These are phyloP conservation scores for Bradynema listronoti DNA, from an alignment of 1,140 invertebrate genomes.

Conservation along the genomic window DNA sequence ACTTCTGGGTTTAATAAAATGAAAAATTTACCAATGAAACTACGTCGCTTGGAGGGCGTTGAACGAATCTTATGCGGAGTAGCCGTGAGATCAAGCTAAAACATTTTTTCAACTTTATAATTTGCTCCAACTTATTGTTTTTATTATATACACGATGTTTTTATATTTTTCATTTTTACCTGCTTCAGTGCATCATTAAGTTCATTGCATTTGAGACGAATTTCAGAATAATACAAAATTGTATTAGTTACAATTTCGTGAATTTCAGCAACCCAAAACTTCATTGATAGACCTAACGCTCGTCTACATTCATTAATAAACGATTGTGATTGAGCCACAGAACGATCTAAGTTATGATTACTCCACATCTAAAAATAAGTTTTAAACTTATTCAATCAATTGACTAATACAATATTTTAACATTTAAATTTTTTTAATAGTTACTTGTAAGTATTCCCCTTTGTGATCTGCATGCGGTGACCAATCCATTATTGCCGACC, in stretches of 20 bases:
- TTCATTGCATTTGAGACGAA: constrained; percentile 55
- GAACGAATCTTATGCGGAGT: constrained; percentile 58
- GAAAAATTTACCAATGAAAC: too few species aligned
- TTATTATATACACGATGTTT: too few species aligned
- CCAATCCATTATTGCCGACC: constrained; percentile 58
- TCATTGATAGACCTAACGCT: constrained; percentile 56
- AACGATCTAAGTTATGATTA: constrained; percentile 55
- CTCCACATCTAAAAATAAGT: constrained; percentile 50
- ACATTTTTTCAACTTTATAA: too few species aligned
- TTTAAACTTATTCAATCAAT: not conserved
- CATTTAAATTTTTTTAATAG: not conserved
- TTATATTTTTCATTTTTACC: too few species aligned
- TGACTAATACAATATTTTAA: not conserved
- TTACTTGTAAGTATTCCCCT: constrained; percentile 53
- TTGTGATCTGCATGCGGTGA: constrained; percentile 56
- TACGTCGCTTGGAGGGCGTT: constrained; percentile 53
- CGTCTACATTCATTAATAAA: constrained; percentile 57
- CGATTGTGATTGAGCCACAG: constrained; percentile 54
- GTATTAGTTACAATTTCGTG: constrained; percentile 58
- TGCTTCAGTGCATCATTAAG: constrained; percentile 57
- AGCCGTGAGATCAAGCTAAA: constrained; percentile 55
- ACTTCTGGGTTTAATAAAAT: too few species aligned
- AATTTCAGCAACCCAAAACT: constrained; percentile 58
- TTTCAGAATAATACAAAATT: constrained; percentile 49
- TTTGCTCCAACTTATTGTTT: too few species aligned